These are phyloP conservation scores for Conus ventricosus DNA, from an alignment of 1,140 invertebrate genomes.

Conservation along the genomic window DNA sequence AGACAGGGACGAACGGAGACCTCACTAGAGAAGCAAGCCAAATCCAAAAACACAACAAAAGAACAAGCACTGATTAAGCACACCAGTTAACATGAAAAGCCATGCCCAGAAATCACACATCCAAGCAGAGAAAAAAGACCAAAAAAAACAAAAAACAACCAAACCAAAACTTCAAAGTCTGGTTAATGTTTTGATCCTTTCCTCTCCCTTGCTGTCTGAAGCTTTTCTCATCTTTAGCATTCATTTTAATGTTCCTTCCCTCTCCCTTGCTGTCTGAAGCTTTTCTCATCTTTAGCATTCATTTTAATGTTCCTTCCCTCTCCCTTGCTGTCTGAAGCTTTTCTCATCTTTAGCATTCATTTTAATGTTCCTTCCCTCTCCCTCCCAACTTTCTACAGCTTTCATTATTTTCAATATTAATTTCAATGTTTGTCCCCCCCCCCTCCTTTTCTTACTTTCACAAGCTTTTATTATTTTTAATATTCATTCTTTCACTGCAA, in stretches of 20 bases:
- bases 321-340: too few relatives aligned
- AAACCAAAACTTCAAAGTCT: constrained; percentile 4
- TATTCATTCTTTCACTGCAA: too few relatives aligned
- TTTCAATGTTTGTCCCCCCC: too few relatives aligned
- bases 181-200: not conserved
- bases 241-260: not conserved
- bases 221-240: too few relatives aligned
- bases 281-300: too few relatives aligned
- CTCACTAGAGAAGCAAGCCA: constrained; percentile 18
- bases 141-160: constrained; percentile 24
- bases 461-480: not conserved
- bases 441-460: not conserved
- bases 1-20: not conserved
- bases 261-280: not conserved
- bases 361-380: not conserved
- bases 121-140: constrained; percentile 1
- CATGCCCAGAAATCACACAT: constrained; percentile 19
- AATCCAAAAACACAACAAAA: not conserved
- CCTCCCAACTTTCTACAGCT: too few relatives aligned
- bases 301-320: too few relatives aligned
- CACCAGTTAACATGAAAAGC: constrained; percentile 27
- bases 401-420: too few relatives aligned
- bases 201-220: too few relatives aligned
- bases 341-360: too few relatives aligned
- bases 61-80: not conserved